phyloP scores from a whole-genome alignment of 2,797 vertebrate genomes.

The Pteropus rufus region DNA sequence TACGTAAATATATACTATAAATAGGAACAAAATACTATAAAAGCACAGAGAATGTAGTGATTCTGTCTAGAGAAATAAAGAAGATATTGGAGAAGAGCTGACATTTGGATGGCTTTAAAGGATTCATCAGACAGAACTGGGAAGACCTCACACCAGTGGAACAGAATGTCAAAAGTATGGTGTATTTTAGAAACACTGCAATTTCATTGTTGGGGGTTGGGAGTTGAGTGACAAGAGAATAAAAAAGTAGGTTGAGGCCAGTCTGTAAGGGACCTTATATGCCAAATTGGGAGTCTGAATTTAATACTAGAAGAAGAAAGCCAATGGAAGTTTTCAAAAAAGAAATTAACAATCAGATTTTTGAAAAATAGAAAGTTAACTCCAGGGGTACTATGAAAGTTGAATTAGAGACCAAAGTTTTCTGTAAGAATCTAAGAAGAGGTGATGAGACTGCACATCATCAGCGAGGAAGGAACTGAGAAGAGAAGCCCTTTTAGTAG shows the following conservation, averaged over 20 bases:
- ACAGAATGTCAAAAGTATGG: neutral
- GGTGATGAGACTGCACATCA: neutral
- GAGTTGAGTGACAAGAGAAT: neutral
- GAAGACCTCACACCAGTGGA: neutral
- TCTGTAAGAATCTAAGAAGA: neutral
- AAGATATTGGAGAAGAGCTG: neutral
- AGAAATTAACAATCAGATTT: neutral
- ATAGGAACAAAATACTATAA: neutral
- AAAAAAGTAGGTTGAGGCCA: neutral
- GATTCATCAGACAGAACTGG: neutral
- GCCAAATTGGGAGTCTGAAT: neutral
- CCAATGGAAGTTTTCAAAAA: constrained; percentile 1
- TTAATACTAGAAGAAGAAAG: constrained; percentile 5
- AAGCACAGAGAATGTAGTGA: neutral
- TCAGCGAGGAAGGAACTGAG: neutral
- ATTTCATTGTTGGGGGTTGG: neutral
- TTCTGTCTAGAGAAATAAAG: neutral
- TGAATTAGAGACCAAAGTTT: neutral
- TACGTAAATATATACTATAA: neutral
- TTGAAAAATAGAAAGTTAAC: neutral
- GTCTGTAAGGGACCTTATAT: neutral
- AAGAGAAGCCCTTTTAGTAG: neutral
- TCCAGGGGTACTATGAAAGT: neutral
- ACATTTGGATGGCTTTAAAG: neutral
- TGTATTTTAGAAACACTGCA: neutral